A percentile compares a stretch with the other conserved stretches of the same genome.
Evolutionary conservation across 2,113 vertebrate genomes (phyloP).

Genomic region (Labrus mixtus): DNA sequence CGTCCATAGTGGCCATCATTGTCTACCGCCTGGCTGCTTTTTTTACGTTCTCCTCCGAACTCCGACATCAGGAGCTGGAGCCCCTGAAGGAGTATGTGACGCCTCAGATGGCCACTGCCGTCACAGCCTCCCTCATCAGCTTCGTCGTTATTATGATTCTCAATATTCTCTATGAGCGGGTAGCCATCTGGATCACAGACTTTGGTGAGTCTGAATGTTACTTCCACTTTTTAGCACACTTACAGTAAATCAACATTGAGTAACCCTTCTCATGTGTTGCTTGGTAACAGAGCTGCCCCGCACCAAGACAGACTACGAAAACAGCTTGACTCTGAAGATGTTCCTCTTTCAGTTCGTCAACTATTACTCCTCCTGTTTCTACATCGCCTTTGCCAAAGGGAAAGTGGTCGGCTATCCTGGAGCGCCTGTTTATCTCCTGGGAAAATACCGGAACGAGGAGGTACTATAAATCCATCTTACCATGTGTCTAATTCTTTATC

Average conservation of each 20-base stretch:
- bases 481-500: accelerated
- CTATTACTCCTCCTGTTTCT: conserved; percentile 97
- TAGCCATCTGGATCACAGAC: conserved; percentile 94
- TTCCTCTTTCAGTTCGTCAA: conserved; percentile 98
- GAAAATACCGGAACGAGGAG: conserved; percentile 94
- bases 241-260: too few relatives aligned
- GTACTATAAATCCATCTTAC: conserved; percentile 63
- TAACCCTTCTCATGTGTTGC: background rate
- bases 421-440: conserved; percentile 89
- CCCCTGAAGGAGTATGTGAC: conserved; percentile 91
- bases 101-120: conserved; percentile 92
- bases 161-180: conserved; percentile 91
- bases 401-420: conserved; percentile 92
- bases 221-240: background rate
- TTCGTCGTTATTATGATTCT: conserved; percentile 94
- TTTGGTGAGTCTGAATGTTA: conserved; percentile 83
- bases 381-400: conserved; percentile 95
- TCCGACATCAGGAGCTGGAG: conserved; percentile 82
- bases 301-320: conserved; percentile 94
- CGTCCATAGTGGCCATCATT: conserved; percentile 92
- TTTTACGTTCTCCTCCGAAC: conserved; percentile 86
- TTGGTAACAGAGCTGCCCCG: conserved; percentile 89
- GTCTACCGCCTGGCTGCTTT: conserved; percentile 94
- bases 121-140: conserved; percentile 93
- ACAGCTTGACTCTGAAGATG: conserved; percentile 96